Conservation (phyloP, 2,888 invertebrate species). For the Apoderus coryli region DNA sequence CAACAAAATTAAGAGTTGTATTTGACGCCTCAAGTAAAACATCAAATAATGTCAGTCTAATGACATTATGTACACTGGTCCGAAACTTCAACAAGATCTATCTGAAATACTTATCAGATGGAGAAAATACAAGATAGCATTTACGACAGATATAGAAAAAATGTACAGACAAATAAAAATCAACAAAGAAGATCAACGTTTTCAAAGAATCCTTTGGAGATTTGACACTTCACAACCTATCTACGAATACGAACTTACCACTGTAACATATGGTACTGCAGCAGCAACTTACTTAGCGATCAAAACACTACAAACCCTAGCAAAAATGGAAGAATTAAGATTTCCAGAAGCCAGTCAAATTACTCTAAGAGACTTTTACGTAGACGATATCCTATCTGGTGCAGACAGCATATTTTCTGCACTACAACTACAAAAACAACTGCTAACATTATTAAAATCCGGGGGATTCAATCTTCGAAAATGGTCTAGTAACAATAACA, state of each 20-base stretch:
- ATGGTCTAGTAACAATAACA: constrained; percentile 4
- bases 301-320: constrained; percentile 14
- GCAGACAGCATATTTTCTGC: background rate
- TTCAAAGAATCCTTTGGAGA: constrained; percentile 17
- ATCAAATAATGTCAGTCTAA: no score
- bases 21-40: no score
- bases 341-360: constrained; percentile 11
- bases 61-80: no score
- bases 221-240: constrained; percentile 9
- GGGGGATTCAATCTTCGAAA: constrained; percentile 3
- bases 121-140: no score
- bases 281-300: constrained; percentile 16
- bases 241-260: constrained; percentile 12
- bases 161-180: constrained; percentile 9
- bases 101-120: no score
- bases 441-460: constrained; percentile 1
- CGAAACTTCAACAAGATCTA: no score
- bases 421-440: constrained; percentile 3
- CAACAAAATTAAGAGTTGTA: no score
- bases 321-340: constrained; percentile 9
- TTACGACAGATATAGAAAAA: no score
- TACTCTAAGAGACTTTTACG: constrained; percentile 4
- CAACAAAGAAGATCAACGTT: constrained; percentile 9
- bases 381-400: constrained; percentile 4
- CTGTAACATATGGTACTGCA: constrained; percentile 17